These are phyloP conservation scores for Lithosia quadra DNA, from an alignment of 2,888 invertebrate species.

Conservation along the genomic window DNA sequence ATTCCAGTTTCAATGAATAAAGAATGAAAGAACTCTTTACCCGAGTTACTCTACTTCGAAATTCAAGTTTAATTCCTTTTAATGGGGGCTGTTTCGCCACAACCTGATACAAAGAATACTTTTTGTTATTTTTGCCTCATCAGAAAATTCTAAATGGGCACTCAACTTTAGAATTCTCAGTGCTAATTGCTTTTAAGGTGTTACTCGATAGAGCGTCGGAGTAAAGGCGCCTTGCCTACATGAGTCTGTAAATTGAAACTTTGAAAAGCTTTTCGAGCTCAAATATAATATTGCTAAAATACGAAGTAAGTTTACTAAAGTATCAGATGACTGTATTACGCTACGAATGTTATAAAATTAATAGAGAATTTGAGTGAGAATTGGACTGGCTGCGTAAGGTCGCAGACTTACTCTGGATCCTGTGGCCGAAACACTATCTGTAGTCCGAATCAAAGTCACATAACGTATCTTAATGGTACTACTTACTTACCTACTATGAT, in stretches of 20 bases:
- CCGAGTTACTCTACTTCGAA: slow-evolving; percentile 28
- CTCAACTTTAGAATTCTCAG: slow-evolving; percentile 3
- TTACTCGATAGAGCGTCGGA: slow-evolving; percentile 18
- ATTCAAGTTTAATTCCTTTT: slow-evolving; percentile 44
- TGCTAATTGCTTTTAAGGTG: slow-evolving; percentile 32
- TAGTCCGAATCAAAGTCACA: background rate
- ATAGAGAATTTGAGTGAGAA: slow-evolving; percentile 10
- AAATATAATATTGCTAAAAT: slow-evolving; percentile 26
- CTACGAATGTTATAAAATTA: slow-evolving; percentile 18
- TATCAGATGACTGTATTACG: slow-evolving; percentile 6
- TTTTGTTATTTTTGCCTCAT: slow-evolving; percentile 29
- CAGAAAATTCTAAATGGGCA: slow-evolving; percentile 23
- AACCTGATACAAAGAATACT: slow-evolving; percentile 41
- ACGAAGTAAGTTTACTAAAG: slow-evolving; percentile 13
- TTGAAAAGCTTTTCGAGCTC: slow-evolving; percentile 35
- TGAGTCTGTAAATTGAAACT: slow-evolving; percentile 30
- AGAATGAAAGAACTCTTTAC: slow-evolving; percentile 39
- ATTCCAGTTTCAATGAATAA: slow-evolving; percentile 42
- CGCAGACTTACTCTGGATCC: background rate
- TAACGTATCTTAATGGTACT: background rate
- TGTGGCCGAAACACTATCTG: background rate
- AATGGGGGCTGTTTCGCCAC: slow-evolving; percentile 41
- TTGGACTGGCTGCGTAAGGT: background rate
- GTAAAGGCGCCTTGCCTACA: slow-evolving; percentile 24
- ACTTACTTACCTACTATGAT: no score